A percentile compares a stretch with the other conserved stretches of the same genome.
These are phyloP conservation scores for Pontoporia blainvillei DNA, from an alignment of 2,113 vertebrate genomes.

Conservation along the genomic window DNA sequence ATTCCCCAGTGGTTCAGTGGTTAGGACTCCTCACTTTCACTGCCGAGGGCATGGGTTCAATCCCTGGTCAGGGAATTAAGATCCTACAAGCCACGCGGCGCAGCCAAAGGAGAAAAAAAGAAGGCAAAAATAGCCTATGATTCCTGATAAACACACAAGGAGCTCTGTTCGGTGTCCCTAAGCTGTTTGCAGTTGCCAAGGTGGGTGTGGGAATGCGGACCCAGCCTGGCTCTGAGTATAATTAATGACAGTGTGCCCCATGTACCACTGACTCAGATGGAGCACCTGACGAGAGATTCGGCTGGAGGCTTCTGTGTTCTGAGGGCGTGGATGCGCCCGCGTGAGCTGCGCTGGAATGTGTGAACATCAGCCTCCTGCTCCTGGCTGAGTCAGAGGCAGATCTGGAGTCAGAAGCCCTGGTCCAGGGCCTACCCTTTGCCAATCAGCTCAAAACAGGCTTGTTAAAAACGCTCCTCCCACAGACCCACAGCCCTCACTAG, in stretches of 20 bases:
- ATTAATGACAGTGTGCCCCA: neutral
- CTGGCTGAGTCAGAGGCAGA: neutral
- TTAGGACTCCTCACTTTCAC: too few species aligned
- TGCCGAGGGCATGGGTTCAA: too few species aligned
- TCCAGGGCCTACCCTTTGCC: neutral
- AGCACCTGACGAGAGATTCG: neutral
- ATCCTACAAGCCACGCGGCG: too few species aligned
- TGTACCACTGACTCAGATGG: neutral
- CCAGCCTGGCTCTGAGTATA: neutral
- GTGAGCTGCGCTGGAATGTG: rapidly evolving
- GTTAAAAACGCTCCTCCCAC: neutral
- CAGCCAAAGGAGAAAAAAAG: too few species aligned
- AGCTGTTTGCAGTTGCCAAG: neutral
- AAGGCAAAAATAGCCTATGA: neutral
- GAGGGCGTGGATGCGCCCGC: neutral
- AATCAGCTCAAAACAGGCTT: neutral
- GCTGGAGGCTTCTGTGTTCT: neutral
- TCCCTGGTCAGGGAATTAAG: too few species aligned
- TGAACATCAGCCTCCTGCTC: neutral
- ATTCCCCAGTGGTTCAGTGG: too few species aligned
- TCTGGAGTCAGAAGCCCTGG: neutral
- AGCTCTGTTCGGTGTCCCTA: neutral
- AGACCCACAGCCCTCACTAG: neutral
- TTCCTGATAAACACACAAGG: rapidly evolving
- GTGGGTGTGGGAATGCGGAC: rapidly evolving